These are phyloP conservation scores for Amorpha juglandis DNA, from an alignment of 2,888 invertebrate genomes.

Conservation along the genomic window DNA sequence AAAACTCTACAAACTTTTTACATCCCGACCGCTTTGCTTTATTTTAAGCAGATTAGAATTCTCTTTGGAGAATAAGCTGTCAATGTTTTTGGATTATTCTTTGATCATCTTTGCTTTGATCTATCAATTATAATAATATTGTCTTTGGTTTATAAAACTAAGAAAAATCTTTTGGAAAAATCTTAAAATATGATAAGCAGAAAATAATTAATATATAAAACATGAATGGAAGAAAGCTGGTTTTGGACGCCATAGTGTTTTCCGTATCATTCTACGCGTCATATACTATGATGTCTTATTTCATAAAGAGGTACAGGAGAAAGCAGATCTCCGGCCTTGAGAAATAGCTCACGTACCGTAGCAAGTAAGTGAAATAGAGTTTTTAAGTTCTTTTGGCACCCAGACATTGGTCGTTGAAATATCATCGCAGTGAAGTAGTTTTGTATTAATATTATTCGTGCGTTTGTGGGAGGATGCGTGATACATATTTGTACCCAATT, in stretches of 20 bases:
- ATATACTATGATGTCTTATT: conserved; percentile 54
- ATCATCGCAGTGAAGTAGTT: not conserved
- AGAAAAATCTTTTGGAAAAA: not conserved
- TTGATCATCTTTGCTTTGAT: no score
- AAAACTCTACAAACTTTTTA: not conserved
- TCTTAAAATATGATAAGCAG: not conserved
- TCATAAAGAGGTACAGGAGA: conserved; percentile 51
- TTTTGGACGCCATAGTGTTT: conserved; percentile 55
- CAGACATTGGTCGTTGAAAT: not conserved
- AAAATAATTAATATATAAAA: conserved; percentile 9
- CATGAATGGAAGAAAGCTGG: conserved; percentile 50
- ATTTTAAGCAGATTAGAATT: not conserved
- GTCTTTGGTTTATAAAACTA: no score
- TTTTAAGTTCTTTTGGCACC: no score
- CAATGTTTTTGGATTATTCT: not conserved
- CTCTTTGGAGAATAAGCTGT: conserved; percentile 8
- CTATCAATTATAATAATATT: no score
- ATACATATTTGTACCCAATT: no score
- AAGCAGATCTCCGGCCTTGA: conserved; percentile 31
- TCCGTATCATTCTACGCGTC: conserved; percentile 57
- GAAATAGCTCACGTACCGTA: conserved; percentile 18
- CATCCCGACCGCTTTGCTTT: not conserved
- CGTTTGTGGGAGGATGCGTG: no score
- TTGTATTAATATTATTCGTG: no score
- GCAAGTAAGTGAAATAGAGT: not conserved